Percentiles rank a stretch among this genome's conserved stretches.
Evolutionary conservation across 2,113 vertebrate species (phyloP).

Genomic region (Onychostruthus taczanowskii): DNA sequence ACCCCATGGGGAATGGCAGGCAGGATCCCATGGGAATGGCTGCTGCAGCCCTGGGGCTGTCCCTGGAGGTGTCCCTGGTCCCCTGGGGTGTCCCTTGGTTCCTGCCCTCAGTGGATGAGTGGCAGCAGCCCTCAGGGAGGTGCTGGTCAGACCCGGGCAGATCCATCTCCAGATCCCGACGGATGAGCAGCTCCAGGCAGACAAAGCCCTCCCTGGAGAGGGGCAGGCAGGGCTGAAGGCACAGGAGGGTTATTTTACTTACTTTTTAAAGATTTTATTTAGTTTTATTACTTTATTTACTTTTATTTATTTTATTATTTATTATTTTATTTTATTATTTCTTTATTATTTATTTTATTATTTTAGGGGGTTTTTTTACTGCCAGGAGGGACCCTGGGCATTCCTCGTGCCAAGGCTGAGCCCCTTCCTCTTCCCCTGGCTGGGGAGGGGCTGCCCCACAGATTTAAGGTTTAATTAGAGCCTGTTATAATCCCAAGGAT

Average conservation of each 20-base stretch:
- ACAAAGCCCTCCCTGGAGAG: background rate
- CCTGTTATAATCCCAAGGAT: accelerated
- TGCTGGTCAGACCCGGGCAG: background rate
- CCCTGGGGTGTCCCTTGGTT: background rate
- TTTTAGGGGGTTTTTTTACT: background rate
- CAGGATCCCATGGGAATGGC: accelerated
- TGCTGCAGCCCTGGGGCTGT: background rate
- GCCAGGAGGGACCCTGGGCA: accelerated
- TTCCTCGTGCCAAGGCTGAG: accelerated
- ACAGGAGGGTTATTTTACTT: background rate
- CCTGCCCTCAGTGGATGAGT: accelerated
- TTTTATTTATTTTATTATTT: background rate
- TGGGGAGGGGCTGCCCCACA: background rate
- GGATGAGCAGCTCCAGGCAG: accelerated
- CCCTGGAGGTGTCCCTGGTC: background rate
- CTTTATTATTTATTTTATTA: too few species aligned
- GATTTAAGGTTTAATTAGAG: background rate
- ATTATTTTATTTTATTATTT: background rate
- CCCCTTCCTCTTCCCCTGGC: background rate
- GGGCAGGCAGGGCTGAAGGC: background rate
- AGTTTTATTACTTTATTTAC: background rate
- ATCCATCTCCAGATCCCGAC: accelerated
- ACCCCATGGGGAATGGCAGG: accelerated
- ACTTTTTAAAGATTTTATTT: background rate
- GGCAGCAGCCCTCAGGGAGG: background rate